Base-by-base conservation (phyloP, 2,113 vertebrate genomes). In the Beaufortia kweichowensis region DNA sequence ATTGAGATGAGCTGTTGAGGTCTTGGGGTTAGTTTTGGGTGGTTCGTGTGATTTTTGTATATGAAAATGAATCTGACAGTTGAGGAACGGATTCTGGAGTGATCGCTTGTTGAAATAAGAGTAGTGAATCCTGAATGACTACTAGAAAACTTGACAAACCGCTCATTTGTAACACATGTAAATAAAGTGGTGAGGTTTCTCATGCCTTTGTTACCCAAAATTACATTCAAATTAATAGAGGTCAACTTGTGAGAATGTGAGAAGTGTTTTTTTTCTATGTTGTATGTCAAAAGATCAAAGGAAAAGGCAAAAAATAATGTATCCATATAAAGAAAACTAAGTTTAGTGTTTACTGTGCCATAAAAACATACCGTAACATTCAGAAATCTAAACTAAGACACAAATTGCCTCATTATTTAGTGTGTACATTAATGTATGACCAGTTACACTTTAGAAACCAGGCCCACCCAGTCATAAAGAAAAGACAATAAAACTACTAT, bases 391-490 rank as follows among this genome's bases (percentile, higher is more conserved):
- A n/a, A n/a, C n/a, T n/a, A n/a, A n/a, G n/a, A n/a, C n/a, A 39
- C 35, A 39, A 39, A 39, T 10, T 39, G 35, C 8, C 9, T 39
- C 35, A 39, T 39, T 39, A 6, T 46, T 46, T 46, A 46, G 15
- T n/a, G n/a, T n/a, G 9, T 15, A 46, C 15, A 46, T 17, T 46
- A 12, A 4, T 6, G 15, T 46, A 11, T 5, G 15, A 46, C 35
- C 23, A 31, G 28, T 17, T 19, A 8, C 23, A 74, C 80, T 48
- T 78, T 15, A 11, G 69, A 3, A 80, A 79, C 78, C 14, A 17
- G 70, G 82, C 80, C 71, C 79, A 84, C 63, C 83, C 69, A 46
- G 15, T 46, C 43, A 17, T 46, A 46, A 46, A 46, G 14, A 14
- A 15, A 46, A 46, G 3, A 12, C 41, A 3, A 46, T 46, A 46